Conservation (phyloP, 1,140 invertebrate genomes). For the Pogonomyrmex californicus region DNA sequence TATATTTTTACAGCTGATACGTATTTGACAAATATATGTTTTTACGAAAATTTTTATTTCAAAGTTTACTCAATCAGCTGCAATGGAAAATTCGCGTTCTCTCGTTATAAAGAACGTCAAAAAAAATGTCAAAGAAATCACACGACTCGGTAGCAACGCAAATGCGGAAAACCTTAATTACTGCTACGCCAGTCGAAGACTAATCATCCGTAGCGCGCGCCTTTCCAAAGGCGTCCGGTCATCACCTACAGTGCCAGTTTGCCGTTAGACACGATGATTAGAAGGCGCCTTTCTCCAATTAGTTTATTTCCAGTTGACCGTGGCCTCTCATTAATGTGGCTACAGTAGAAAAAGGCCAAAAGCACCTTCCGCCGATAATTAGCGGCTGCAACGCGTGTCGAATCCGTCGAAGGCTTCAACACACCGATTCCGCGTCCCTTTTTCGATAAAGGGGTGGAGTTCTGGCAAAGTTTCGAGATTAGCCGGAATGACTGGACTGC, state of each 20-base stretch:
- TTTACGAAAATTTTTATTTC: background rate
- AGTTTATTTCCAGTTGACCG: constrained; percentile 71
- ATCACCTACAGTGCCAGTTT: constrained; percentile 69
- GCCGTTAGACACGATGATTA: constrained; percentile 70
- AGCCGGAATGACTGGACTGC: constrained; percentile 64
- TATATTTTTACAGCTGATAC: background rate
- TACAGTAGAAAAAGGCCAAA: constrained; percentile 60
- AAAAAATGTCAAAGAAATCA: constrained; percentile 65
- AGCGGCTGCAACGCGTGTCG: constrained; percentile 67
- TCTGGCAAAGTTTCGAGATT: constrained; percentile 52
- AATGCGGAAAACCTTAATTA: constrained; percentile 72
- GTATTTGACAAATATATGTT: constrained; percentile 6
- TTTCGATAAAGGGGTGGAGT: constrained; percentile 71
- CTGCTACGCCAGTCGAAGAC: constrained; percentile 64
- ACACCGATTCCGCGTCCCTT: constrained; percentile 37
- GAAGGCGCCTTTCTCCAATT: constrained; percentile 78
- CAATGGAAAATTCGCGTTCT: constrained; percentile 7
- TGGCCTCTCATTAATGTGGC: constrained; percentile 75
- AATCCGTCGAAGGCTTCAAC: constrained; percentile 53
- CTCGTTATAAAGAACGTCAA: constrained; percentile 8
- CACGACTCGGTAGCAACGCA: constrained; percentile 10
- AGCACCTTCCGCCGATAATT: constrained; percentile 54
- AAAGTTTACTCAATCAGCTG: background rate
- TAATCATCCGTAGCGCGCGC: constrained; percentile 75
- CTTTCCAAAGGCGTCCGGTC: constrained; percentile 43